Conservation (phyloP, 2,888 invertebrate species). For the Drosophila kuntzei region DNA sequence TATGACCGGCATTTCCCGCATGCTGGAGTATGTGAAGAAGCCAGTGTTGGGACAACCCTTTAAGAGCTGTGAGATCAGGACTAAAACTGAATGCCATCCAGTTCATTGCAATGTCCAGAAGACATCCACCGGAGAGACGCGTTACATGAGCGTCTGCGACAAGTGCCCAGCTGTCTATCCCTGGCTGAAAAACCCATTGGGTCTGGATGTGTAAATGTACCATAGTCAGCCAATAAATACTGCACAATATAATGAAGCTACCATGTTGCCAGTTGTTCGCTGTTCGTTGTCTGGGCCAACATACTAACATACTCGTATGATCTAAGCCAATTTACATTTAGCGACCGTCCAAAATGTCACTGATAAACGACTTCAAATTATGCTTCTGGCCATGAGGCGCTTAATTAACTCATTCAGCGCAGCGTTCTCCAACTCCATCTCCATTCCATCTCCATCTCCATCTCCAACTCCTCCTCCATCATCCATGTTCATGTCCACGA, state of each 20-base stretch:
- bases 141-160: slow-evolving; percentile 86
- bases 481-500: slow-evolving; percentile 12
- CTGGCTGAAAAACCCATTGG: slow-evolving; percentile 87
- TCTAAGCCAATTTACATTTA: slow-evolving; percentile 62
- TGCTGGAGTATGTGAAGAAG: slow-evolving; percentile 79
- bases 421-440: slow-evolving; percentile 7
- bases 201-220: slow-evolving; percentile 70
- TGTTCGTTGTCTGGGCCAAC: neutral
- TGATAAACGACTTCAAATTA: slow-evolving; percentile 85
- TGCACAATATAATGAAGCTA: slow-evolving; percentile 51
- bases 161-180: slow-evolving; percentile 87
- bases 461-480: neutral
- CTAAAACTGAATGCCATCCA: slow-evolving; percentile 68
- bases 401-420: slow-evolving; percentile 83
- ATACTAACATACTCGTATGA: slow-evolving; percentile 18
- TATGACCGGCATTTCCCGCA: slow-evolving; percentile 86
- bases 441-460: neutral
- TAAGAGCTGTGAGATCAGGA: slow-evolving; percentile 73
- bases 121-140: slow-evolving; percentile 79
- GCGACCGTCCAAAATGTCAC: slow-evolving; percentile 72
- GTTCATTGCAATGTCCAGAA: slow-evolving; percentile 80
- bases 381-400: slow-evolving; percentile 82
- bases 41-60: slow-evolving; percentile 83
- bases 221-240: slow-evolving; percentile 53
- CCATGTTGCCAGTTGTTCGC: neutral